Conservation (phyloP, 2,113 vertebrate genomes). For the Hipposideros armiger region DNA sequence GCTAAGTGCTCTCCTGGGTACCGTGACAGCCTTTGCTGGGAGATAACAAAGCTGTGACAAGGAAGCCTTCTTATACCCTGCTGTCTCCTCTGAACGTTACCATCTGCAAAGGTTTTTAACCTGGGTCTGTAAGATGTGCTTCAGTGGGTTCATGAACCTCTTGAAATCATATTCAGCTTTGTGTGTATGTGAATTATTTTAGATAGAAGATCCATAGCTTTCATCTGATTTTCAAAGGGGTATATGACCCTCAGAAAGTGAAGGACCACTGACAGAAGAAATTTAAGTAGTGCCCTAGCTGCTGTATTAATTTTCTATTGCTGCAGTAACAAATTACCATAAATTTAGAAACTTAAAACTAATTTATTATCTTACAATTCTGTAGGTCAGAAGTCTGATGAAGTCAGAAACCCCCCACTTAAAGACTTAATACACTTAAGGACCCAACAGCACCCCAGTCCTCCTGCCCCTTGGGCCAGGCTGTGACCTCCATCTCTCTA, state of each 20-base stretch:
- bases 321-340: background rate
- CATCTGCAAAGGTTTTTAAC: background rate
- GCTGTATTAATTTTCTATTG: background rate
- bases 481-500: background rate
- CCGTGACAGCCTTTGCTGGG: background rate
- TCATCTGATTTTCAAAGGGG: background rate
- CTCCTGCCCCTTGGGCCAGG: background rate
- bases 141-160: background rate
- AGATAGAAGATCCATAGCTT: background rate
- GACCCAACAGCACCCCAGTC: background rate
- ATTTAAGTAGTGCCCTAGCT: background rate
- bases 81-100: background rate
- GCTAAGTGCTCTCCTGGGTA: background rate
- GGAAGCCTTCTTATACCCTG: background rate
- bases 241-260: background rate
- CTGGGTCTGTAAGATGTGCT: background rate
- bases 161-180: background rate
- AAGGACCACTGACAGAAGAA: background rate
- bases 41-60: background rate
- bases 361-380: background rate
- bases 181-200: background rate
- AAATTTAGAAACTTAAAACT: background rate
- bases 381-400: background rate
- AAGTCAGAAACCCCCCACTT: accelerated
- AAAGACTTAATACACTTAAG: background rate